These are phyloP conservation scores for Cataglyphis cursor DNA, from an alignment of 2,888 invertebrate genomes.

Conservation along the genomic window DNA sequence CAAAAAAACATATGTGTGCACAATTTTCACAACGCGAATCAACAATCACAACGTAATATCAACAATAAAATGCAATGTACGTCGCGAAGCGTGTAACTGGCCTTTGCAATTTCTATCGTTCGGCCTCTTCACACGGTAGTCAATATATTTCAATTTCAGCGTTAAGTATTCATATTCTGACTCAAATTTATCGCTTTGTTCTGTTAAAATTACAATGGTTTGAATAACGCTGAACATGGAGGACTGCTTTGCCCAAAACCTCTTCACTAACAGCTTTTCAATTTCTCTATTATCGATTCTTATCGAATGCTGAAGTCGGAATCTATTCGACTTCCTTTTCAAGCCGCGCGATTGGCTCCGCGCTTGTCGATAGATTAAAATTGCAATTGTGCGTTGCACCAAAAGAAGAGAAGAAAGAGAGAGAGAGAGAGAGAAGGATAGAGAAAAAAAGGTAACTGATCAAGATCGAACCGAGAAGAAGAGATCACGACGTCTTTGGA, in stretches of 20 bases:
- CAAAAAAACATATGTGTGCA: neutral
- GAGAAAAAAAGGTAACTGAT: too few species aligned
- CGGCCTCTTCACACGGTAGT: conserved; percentile 51
- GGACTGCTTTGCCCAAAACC: conserved; percentile 46
- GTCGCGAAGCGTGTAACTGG: conserved; percentile 45
- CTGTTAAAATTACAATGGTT: conserved; percentile 67
- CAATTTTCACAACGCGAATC: neutral
- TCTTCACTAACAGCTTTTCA: conserved; percentile 21
- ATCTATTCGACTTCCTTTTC: conserved; percentile 62
- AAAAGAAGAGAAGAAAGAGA: neutral
- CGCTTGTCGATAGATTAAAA: conserved; percentile 78
- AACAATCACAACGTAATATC: neutral
- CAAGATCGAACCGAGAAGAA: conserved; percentile 13
- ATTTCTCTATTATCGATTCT: conserved; percentile 71
- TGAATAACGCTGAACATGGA: conserved; percentile 62
- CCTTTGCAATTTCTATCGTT: conserved; percentile 59
- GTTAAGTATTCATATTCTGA: conserved; percentile 70
- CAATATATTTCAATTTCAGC: conserved; percentile 70
- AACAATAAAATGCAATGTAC: neutral
- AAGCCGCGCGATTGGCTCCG: conserved; percentile 70
- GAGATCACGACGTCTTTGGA: conserved; percentile 26
- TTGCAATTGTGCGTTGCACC: conserved; percentile 58
- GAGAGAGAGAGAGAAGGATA: neutral
- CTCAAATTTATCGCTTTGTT: conserved; percentile 2
- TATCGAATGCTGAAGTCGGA: conserved; percentile 62